Evolutionary conservation across 2,113 vertebrate genomes (phyloP).

Genomic region (Calcarius ornatus): DNA sequence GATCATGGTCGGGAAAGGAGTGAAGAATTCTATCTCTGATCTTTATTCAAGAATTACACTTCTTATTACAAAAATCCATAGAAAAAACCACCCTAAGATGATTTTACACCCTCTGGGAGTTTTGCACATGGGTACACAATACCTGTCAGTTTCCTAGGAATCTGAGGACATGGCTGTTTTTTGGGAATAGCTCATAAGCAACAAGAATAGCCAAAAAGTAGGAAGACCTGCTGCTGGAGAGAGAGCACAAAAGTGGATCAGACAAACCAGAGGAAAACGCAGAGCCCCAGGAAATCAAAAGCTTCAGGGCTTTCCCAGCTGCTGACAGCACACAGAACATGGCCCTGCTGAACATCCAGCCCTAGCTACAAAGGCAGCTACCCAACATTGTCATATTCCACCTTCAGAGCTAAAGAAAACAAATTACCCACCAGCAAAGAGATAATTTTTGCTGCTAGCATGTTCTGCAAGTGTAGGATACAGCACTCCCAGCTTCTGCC

Average conservation of each 20-base stretch:
- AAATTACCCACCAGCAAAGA: not conserved
- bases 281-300: accelerated
- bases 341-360: not conserved
- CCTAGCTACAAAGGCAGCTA: not conserved
- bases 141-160: not conserved
- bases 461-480: not conserved
- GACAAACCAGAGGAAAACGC: not conserved
- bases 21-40: not conserved
- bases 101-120: not conserved
- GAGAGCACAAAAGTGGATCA: not conserved
- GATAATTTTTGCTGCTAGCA: not conserved
- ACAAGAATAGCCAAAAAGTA: not conserved
- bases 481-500: not conserved
- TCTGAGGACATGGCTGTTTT: not conserved
- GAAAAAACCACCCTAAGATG: not conserved
- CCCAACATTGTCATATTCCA: not conserved
- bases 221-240: not conserved
- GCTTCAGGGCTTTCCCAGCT: not conserved
- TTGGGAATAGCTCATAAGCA: not conserved
- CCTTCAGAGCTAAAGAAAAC: not conserved
- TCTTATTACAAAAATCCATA: not conserved
- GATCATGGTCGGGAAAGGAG: not conserved
- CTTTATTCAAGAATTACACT: not conserved
- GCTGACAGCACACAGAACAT: not conserved
- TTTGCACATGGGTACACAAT: not conserved